Evolutionary conservation across 2,888 invertebrate genomes (phyloP).

Genomic region (Tetrapedia diversipes): DNA sequence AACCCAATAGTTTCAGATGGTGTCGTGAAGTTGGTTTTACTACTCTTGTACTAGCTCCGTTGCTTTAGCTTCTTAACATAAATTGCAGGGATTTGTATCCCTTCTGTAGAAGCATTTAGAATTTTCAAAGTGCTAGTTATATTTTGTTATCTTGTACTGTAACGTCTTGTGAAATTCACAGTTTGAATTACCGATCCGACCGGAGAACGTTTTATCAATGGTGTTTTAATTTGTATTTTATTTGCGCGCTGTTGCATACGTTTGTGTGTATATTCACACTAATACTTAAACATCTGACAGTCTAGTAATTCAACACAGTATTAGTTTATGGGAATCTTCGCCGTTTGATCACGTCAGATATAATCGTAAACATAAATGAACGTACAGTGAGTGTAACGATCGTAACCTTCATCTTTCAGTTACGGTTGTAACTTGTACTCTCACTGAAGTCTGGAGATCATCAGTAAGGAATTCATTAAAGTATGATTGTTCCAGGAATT

Average conservation of each 20-base stretch:
- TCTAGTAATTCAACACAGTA: too few relatives aligned
- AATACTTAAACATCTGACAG: too few relatives aligned
- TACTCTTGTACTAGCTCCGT: conserved; percentile 4
- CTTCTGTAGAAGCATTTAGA: conserved; percentile 52
- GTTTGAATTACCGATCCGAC: conserved; percentile 28
- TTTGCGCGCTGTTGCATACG: too few relatives aligned
- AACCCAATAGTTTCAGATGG: not conserved
- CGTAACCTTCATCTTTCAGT: too few relatives aligned
- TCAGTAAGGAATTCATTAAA: too few relatives aligned
- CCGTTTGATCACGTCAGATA: not conserved
- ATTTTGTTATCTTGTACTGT: conserved; percentile 37
- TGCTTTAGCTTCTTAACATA: not conserved
- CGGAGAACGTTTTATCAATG: conserved; percentile 13
- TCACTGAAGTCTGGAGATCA: too few relatives aligned
- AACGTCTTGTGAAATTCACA: conserved; percentile 2
- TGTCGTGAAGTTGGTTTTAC: conserved; percentile 33
- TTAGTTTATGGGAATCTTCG: too few relatives aligned
- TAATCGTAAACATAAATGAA: too few relatives aligned
- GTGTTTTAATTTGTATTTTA: not conserved
- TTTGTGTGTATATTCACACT: too few relatives aligned
- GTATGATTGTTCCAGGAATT: too few relatives aligned
- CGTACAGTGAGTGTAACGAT: not conserved
- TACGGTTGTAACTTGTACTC: too few relatives aligned
- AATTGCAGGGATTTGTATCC: conserved; percentile 31
- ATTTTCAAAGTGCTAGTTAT: conserved; percentile 48